These are phyloP conservation scores for Thaumatotibia leucotreta DNA, from an alignment of 1,140 invertebrate species.

Conservation along the genomic window DNA sequence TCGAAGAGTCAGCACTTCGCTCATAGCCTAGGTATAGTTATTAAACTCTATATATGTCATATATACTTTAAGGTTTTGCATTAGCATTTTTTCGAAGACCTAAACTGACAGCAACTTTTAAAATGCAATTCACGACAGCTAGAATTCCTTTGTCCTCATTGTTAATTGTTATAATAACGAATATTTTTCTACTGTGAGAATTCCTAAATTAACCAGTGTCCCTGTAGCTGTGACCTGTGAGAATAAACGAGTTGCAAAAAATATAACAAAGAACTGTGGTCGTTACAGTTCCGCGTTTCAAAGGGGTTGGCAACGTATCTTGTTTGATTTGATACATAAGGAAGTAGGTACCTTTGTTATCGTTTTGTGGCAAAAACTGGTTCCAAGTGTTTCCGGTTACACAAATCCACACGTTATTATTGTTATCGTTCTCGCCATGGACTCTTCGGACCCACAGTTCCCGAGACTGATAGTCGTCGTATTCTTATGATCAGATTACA, in stretches of 20 bases:
- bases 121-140: background rate
- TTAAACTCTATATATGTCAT: background rate
- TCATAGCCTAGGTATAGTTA: background rate
- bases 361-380: conserved; percentile 38
- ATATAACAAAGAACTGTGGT: conserved; percentile 53
- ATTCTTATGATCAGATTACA: conserved; percentile 6
- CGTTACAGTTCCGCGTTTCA: conserved; percentile 64
- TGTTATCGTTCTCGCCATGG: conserved; percentile 23
- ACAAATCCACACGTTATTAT: conserved; percentile 36
- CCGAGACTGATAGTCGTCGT: background rate
- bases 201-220: conserved; percentile 49
- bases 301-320: conserved; percentile 59
- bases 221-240: conserved; percentile 49
- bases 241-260: conserved; percentile 61
- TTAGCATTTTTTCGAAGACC: background rate
- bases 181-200: conserved; percentile 55
- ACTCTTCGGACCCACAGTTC: background rate
- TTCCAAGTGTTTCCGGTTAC: conserved; percentile 47
- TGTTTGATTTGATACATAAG: conserved; percentile 45
- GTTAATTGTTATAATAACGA: background rate
- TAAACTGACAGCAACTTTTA: no score
- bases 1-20: conserved; percentile 10
- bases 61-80: background rate
- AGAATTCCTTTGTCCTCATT: background rate
- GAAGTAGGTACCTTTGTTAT: conserved; percentile 52